Conservation (phyloP, 1,140 invertebrate genomes). For the Penaeus chinensis region DNA sequence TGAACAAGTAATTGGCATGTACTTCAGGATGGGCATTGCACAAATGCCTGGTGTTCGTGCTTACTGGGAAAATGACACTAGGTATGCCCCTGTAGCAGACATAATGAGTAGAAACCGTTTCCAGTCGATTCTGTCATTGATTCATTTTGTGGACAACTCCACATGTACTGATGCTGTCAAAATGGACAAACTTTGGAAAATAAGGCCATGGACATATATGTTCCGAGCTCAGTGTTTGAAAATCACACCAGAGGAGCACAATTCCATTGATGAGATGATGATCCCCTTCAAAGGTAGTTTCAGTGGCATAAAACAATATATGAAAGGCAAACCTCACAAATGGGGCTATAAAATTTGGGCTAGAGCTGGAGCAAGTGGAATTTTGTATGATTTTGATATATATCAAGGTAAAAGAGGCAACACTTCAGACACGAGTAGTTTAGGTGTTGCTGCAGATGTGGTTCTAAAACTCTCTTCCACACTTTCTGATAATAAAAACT, state of each 20-base stretch:
- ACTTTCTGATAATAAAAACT: slow-evolving; percentile 10
- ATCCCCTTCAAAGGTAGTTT: slow-evolving; percentile 20
- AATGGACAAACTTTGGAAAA: no score
- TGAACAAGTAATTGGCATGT: slow-evolving; percentile 23
- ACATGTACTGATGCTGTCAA: no score
- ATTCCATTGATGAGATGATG: slow-evolving; percentile 33
- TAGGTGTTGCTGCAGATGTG: slow-evolving; percentile 29
- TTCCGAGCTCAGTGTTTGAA: slow-evolving; percentile 29
- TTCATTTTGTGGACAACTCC: no score
- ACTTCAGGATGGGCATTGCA: slow-evolving; percentile 15
- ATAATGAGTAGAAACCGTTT: no score
- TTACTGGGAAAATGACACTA: no score
- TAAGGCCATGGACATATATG: not conserved
- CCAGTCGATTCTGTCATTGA: no score
- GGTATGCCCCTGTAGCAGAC: no score
- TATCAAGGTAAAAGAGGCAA: slow-evolving; percentile 12
- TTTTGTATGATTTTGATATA: slow-evolving; percentile 26
- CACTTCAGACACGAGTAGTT: slow-evolving; percentile 8
- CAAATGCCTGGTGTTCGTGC: no score
- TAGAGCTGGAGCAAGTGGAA: slow-evolving; percentile 16
- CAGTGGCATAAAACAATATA: slow-evolving; percentile 20
- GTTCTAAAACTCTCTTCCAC: slow-evolving; percentile 29
- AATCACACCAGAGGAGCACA: slow-evolving; percentile 34
- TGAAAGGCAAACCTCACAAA: not conserved
- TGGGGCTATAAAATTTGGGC: slow-evolving; percentile 7